Percentiles rank a stretch among this genome's conserved stretches.
These are phyloP conservation scores for Halisarca cf. caerulea DNA, from an alignment of 37 sponge, comb jelly and placozoan species.

Conservation along the genomic window DNA sequence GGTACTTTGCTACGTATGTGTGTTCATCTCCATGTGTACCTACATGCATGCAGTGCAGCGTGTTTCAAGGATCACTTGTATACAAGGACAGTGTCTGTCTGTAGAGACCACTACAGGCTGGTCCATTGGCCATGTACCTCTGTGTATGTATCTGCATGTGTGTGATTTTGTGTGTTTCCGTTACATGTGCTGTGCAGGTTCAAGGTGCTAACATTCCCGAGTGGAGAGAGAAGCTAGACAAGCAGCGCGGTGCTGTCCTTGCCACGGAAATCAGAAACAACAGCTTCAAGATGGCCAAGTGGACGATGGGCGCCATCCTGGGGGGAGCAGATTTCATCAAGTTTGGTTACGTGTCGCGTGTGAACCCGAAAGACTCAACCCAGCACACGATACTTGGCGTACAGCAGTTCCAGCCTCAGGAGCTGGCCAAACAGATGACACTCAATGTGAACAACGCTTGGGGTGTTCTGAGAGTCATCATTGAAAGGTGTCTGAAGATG, in stretches of 20 bases:
- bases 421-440: conserved; percentile 91
- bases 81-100: neutral
- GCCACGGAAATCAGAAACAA: conserved; percentile 99
- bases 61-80: neutral
- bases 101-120: too few species aligned
- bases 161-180: too few species aligned
- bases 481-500: conserved; percentile 73
- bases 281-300: conserved; percentile 95
- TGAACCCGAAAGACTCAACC: conserved; percentile 61
- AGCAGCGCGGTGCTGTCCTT: conserved; percentile 93
- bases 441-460: conserved; percentile 93
- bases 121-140: too few species aligned
- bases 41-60: too few species aligned
- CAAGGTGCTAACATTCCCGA: conserved; percentile 65
- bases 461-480: conserved; percentile 91
- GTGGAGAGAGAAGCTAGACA: conserved; percentile 95
- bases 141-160: too few species aligned
- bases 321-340: conserved; percentile 93
- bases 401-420: conserved; percentile 85
- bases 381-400: conserved; percentile 88
- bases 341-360: conserved; percentile 94
- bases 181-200: too few species aligned
- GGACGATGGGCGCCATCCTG: conserved; percentile 85
- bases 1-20: too few species aligned
- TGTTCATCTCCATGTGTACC: too few species aligned